phyloP scores from a whole-genome alignment of 1,140 invertebrate species.

The Caenorhabditis tropicalis region DNA sequence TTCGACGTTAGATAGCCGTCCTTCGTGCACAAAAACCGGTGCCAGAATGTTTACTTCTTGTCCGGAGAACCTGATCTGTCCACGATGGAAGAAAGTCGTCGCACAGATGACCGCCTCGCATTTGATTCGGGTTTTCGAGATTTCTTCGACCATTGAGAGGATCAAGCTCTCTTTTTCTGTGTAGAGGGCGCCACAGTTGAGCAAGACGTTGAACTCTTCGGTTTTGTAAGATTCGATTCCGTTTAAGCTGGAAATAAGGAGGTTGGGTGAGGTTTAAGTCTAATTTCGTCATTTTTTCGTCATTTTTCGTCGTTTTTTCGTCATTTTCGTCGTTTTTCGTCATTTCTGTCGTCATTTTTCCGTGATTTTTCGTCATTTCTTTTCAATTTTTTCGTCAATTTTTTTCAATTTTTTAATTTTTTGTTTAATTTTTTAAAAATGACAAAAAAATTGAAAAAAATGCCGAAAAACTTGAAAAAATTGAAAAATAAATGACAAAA shows the following conservation, averaged over 20 bases:
- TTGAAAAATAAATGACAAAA: too few relatives aligned
- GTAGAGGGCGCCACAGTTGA: background rate
- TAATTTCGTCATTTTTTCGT: too few relatives aligned
- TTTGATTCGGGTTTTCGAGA: background rate
- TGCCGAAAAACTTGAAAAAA: too few relatives aligned
- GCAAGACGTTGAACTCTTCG: constrained; percentile 43
- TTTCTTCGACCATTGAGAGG: constrained; percentile 11
- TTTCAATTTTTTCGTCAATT: too few relatives aligned
- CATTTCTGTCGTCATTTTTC: too few relatives aligned
- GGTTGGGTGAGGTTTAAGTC: too few relatives aligned
- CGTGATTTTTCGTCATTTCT: too few relatives aligned
- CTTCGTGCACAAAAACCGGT: constrained; percentile 25
- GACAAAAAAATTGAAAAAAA: background rate
- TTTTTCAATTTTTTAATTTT: background rate
- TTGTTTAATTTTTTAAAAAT: too few relatives aligned
- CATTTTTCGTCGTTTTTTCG: too few relatives aligned
- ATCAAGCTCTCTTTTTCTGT: background rate
- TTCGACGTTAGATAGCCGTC: constrained; percentile 9
- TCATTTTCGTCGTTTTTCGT: too few relatives aligned
- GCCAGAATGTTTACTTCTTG: constrained; percentile 22
- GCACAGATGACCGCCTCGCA: constrained; percentile 42
- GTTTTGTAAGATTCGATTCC: constrained; percentile 24
- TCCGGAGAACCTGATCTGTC: constrained; percentile 40
- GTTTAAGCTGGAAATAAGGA: background rate
- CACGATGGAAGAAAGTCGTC: constrained; percentile 21